These are phyloP conservation scores for Endotricha flammealis DNA, from an alignment of 2,888 invertebrate species.

Conservation along the genomic window DNA sequence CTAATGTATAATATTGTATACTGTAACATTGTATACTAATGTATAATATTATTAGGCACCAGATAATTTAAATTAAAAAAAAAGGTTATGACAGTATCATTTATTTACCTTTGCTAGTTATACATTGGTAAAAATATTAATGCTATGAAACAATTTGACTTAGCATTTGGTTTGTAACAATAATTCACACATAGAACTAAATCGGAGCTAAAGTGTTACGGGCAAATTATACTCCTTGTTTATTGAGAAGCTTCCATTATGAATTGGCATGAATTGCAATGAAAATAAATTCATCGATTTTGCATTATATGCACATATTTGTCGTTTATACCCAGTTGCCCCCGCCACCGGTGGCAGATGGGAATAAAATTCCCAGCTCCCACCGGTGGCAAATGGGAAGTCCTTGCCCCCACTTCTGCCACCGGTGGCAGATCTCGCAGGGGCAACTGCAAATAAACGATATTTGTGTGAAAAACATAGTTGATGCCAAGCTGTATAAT, in stretches of 20 bases:
- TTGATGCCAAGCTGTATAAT: constrained; percentile 54
- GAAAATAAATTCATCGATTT: constrained; percentile 34
- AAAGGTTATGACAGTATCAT: constrained; percentile 54
- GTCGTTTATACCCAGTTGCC: no score
- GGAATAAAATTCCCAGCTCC: no score
- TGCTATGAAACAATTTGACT: constrained; percentile 75
- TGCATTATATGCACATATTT: no score
- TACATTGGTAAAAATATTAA: constrained; percentile 77
- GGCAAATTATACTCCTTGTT: constrained; percentile 1
- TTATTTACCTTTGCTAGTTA: constrained; percentile 76
- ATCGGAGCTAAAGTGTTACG: constrained; percentile 31
- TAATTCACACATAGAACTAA: constrained; percentile 53
- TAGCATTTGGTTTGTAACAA: constrained; percentile 70
- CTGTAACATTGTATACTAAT: no score
- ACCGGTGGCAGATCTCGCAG: no score
- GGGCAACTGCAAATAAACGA: no score
- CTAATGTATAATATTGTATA: no score
- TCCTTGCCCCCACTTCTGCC: no score
- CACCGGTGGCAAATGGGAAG: no score
- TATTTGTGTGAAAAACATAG: not conserved
- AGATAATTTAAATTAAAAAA: constrained; percentile 15
- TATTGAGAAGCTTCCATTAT: not conserved
- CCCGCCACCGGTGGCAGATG: no score
- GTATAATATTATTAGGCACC: constrained; percentile 7
- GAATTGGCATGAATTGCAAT: not conserved